phyloP scores from a whole-genome alignment of 2,113 vertebrate genomes.

The Sciurus niger region DNA sequence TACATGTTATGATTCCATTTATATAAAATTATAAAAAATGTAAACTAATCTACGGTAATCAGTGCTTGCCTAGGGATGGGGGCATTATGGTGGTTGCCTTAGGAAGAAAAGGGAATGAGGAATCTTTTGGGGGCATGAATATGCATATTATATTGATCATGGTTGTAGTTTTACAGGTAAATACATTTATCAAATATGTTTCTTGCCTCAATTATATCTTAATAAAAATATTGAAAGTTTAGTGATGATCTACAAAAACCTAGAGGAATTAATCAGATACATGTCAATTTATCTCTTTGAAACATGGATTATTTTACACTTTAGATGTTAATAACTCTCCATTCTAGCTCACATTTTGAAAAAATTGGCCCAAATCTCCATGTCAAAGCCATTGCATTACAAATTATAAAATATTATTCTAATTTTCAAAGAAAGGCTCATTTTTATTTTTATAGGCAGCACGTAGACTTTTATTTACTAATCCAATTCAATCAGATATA shows the following conservation, averaged over 20 bases:
- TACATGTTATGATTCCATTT: not conserved
- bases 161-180: conserved; percentile 33
- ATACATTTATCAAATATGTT: conserved; percentile 13
- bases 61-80: not conserved
- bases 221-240: not conserved
- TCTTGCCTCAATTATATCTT: not conserved
- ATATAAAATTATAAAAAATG: conserved; percentile 19
- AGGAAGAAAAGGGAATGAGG: not conserved
- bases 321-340: conserved; percentile 19
- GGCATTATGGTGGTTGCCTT: not conserved
- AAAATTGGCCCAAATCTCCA: not conserved
- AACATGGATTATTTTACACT: conserved; percentile 11
- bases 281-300: not conserved
- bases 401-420: conserved; percentile 30
- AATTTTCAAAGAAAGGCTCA: conserved; percentile 33
- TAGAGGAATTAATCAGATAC: conserved; percentile 28
- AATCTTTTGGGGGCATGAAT: not conserved
- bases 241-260: conserved; percentile 38
- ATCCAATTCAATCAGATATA: conserved; percentile 47
- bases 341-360: conserved; percentile 32
- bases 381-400: not conserved
- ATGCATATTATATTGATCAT: not conserved
- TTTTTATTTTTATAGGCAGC: conserved; percentile 13
- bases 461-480: not conserved
- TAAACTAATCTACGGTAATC: conserved; percentile 18